Conservation (phyloP, 1,140 invertebrate species). For the Heterodera schachtii region DNA sequence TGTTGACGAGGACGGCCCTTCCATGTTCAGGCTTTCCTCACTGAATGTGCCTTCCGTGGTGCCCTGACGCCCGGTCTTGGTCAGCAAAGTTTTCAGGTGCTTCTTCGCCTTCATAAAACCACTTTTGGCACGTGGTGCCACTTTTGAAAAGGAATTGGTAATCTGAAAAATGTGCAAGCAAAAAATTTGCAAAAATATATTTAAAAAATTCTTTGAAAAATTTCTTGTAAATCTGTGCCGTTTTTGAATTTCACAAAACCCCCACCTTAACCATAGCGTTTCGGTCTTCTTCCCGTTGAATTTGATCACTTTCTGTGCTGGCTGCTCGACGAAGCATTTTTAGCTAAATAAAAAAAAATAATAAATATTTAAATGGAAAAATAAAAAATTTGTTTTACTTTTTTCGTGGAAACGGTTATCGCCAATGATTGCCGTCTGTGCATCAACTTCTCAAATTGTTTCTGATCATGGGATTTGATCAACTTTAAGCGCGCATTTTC, state of each 20-base stretch:
- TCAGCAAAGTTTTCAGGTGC: conserved; percentile 63
- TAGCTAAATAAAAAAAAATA: conserved; percentile 34
- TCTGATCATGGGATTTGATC: conserved; percentile 44
- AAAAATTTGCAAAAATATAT: not conserved
- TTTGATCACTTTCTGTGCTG: conserved; percentile 56
- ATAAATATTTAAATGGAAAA: conserved; percentile 19
- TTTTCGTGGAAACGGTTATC: conserved; percentile 58
- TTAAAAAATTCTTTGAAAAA: not conserved
- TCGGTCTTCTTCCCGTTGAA: conserved; percentile 33
- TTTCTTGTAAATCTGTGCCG: too few relatives aligned
- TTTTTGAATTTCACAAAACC: too few relatives aligned
- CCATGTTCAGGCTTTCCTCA: conserved; percentile 14
- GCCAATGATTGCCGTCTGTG: conserved; percentile 58
- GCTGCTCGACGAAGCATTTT: conserved; percentile 60
- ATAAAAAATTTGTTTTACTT: conserved; percentile 40
- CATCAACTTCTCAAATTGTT: conserved; percentile 47
- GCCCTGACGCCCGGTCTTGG: conserved; percentile 15
- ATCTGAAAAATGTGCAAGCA: conserved; percentile 28
- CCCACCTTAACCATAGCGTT: conserved; percentile 19
- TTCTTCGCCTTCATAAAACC: conserved; percentile 63
- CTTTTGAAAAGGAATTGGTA: conserved; percentile 35
- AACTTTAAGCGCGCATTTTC: conserved; percentile 62
- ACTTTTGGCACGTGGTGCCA: conserved; percentile 38
- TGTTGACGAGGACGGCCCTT: conserved; percentile 8
- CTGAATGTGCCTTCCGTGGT: not conserved